These are phyloP conservation scores for Aproaerema taeniolella DNA, from an alignment of 2,888 invertebrate genomes.

Conservation along the genomic window DNA sequence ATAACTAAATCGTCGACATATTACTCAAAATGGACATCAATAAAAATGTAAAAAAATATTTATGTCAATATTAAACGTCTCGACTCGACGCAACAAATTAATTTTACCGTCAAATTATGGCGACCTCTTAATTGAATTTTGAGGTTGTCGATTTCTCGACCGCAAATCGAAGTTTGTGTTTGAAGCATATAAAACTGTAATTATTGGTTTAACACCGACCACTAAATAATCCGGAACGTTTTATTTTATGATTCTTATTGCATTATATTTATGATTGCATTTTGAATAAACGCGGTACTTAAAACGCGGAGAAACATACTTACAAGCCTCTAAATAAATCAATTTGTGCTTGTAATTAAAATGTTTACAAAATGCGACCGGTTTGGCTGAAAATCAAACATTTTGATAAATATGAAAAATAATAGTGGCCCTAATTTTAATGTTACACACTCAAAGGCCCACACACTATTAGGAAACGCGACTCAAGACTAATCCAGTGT, in stretches of 20 bases:
- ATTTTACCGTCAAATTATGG: not conserved
- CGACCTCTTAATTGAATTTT: not conserved
- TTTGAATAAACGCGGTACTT: constrained; percentile 1
- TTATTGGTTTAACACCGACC: constrained; percentile 10
- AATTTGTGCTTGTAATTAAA: constrained; percentile 3
- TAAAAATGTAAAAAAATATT: constrained; percentile 1
- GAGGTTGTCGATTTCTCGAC: constrained; percentile 1
- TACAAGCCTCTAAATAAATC: constrained; percentile 3
- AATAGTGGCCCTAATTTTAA: too few relatives aligned
- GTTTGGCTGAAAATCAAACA: too few relatives aligned
- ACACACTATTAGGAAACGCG: too few relatives aligned
- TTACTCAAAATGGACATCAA: not conserved
- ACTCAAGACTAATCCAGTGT: too few relatives aligned
- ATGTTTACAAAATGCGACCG: too few relatives aligned
- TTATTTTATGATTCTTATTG: constrained; percentile 6
- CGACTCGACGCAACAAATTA: not conserved
- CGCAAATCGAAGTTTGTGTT: constrained; percentile 7
- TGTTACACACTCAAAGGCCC: too few relatives aligned
- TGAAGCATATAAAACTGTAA: constrained; percentile 8
- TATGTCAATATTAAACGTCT: not conserved
- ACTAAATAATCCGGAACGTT: constrained; percentile 4
- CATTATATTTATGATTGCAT: constrained; percentile 1
- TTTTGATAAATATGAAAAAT: too few relatives aligned
- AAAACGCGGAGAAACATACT: not conserved
- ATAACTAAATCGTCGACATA: not conserved